Evolutionary conservation across 1,140 invertebrate species (phyloP), one percentile per base, ranked within the genome.

Genomic region (Dendroctonus valens): DNA sequence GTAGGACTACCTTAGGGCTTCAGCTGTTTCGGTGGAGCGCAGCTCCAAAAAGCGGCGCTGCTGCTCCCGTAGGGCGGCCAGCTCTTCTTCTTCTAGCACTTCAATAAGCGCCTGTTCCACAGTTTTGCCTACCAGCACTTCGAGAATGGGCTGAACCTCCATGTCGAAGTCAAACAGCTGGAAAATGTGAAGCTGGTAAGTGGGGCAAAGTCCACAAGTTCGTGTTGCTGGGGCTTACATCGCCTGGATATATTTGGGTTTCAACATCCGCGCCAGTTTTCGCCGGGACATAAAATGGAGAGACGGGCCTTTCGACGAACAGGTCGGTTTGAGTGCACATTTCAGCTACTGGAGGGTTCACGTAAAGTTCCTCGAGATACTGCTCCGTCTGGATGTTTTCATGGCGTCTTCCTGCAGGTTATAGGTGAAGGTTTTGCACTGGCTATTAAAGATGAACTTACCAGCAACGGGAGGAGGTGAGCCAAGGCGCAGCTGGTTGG

Each of bases 81-180:
- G 79, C 78, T 91, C 89, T 76, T 91, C 90, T 74, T 92, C 90
- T 73, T 91, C 88, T 6, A 91, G 81, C 48, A 90, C 87, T 78
- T 97, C 94, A 5, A 91, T 84, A 69, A 96, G 80, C 8, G 92
- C 87, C 79, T 94, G 91, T 75, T 95, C 91, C 44, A 94, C 83
- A 40, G 91, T 93, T 77, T 93, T 92, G 26, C 92, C 92, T 14
- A 96, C 90, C 39, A 97, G 79, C 11, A 91, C 86, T 78, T 96
- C 93, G 55, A 96, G 81, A 46, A 96, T 89, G 6, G 93, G 92
- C 73, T 89, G 87, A 7, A 94, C 92, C 78, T 96, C 93, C 70
- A 86, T 79, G 79, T 96, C 93, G 80, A 93, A 97, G 80, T 96
- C 89, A 79, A 91, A 93, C n/a, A 93, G 80, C 86, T 89, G 75